phyloP scores from a whole-genome alignment of 2,113 vertebrate genomes.

The Agapornis roseicollis region DNA sequence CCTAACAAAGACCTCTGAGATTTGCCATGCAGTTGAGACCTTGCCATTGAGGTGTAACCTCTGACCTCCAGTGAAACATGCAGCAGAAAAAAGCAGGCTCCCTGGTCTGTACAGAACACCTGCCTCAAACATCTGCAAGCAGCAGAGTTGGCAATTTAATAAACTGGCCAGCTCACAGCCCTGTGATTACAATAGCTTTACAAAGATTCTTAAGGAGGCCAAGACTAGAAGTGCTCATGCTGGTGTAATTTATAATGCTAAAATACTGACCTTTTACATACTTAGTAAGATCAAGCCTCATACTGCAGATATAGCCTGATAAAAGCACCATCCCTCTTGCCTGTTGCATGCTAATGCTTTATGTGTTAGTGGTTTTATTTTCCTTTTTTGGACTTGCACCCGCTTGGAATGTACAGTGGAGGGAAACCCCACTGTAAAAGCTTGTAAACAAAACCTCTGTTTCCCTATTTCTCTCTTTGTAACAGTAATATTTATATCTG shows the following conservation, averaged over 20 bases:
- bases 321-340: background rate
- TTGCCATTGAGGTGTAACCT: conserved; percentile 46
- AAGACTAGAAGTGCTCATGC: background rate
- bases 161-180: background rate
- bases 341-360: background rate
- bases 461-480: background rate
- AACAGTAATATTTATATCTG: background rate
- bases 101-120: conserved; percentile 31
- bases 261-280: background rate
- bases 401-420: background rate
- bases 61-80: background rate
- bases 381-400: background rate
- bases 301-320: background rate
- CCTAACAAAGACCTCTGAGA: conserved; percentile 46
- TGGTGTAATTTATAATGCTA: background rate
- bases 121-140: conserved; percentile 59
- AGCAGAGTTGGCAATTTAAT: background rate
- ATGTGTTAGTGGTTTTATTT: background rate
- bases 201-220: background rate
- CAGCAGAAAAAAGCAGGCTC: conserved; percentile 36
- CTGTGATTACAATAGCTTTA: background rate
- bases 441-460: background rate
- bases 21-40: conserved; percentile 30
- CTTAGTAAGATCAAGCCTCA: background rate
- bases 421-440: background rate